Percentiles rank a stretch among this genome's conserved stretches.
These are phyloP conservation scores for Ischnus inquisitorius DNA, from an alignment of 2,888 invertebrate species.

Conservation along the genomic window DNA sequence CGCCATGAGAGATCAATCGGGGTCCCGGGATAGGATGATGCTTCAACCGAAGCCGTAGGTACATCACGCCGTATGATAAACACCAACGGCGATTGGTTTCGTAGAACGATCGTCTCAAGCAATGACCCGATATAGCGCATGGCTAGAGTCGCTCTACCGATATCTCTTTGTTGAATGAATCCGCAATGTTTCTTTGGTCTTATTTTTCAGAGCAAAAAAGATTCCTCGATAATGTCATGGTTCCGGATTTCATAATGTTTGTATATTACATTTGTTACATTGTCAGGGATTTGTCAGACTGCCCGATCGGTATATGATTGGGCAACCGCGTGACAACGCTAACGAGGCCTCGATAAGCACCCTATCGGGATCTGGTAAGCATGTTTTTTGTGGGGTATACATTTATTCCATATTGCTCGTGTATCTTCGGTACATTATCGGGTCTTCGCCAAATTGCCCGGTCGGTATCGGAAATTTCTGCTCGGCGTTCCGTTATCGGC, in stretches of 20 bases:
- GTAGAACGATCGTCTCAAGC: conserved; percentile 77
- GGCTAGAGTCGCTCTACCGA: conserved; percentile 64
- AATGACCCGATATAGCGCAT: conserved; percentile 66
- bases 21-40: conserved; percentile 67
- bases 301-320: too few species aligned
- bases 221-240: conserved; percentile 3
- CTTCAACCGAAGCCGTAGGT: conserved; percentile 34
- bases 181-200: conserved; percentile 53
- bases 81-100: conserved; percentile 75
- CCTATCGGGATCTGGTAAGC: too few species aligned
- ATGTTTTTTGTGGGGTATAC: too few species aligned
- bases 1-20: conserved; percentile 78
- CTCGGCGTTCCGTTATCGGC: not conserved
- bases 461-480: too few species aligned
- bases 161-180: conserved; percentile 59
- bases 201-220: not conserved
- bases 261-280: too few species aligned
- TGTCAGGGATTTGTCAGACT: too few species aligned
- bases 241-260: too few species aligned
- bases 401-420: too few species aligned
- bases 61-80: conserved; percentile 4
- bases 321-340: too few species aligned
- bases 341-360: too few species aligned
- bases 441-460: too few species aligned
- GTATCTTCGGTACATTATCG: too few species aligned